Evolutionary conservation across 2,888 invertebrate genomes (phyloP).

Genomic region (Pachliopta kotzebuea): DNA sequence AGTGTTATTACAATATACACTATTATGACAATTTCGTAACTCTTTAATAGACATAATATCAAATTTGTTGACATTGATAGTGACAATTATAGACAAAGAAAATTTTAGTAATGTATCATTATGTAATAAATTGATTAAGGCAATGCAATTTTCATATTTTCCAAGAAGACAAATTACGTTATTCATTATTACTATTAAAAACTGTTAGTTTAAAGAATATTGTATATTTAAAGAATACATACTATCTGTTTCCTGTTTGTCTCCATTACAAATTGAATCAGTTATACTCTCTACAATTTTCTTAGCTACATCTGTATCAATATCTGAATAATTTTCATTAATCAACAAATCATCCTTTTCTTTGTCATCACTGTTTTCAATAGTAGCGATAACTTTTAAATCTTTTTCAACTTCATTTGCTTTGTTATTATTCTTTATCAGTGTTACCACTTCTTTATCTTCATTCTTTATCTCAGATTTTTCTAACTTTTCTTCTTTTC

Average conservation of each 20-base stretch:
- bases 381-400: conserved; percentile 25
- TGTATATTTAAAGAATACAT: conserved; percentile 41
- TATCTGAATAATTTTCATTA: conserved; percentile 73
- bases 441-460: conserved; percentile 34
- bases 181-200: too few species aligned
- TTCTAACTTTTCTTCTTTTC: conserved; percentile 51
- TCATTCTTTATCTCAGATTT: conserved; percentile 46
- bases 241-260: conserved; percentile 85
- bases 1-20: too few species aligned
- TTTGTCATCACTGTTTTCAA: conserved; percentile 44
- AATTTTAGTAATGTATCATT: too few species aligned
- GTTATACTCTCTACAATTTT: conserved; percentile 95
- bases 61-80: too few species aligned
- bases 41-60: too few species aligned
- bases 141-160: too few species aligned
- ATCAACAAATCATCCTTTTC: conserved; percentile 59
- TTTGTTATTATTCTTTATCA: conserved; percentile 42
- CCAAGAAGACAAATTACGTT: too few species aligned
- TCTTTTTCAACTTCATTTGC: conserved; percentile 36
- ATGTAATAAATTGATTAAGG: too few species aligned
- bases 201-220: too few species aligned
- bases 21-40: too few species aligned
- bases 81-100: too few species aligned
- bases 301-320: conserved; percentile 92
- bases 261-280: conserved; percentile 87